phyloP scores from a whole-genome alignment of 1,140 invertebrate genomes.

The Plectrocnemia conspersa region DNA sequence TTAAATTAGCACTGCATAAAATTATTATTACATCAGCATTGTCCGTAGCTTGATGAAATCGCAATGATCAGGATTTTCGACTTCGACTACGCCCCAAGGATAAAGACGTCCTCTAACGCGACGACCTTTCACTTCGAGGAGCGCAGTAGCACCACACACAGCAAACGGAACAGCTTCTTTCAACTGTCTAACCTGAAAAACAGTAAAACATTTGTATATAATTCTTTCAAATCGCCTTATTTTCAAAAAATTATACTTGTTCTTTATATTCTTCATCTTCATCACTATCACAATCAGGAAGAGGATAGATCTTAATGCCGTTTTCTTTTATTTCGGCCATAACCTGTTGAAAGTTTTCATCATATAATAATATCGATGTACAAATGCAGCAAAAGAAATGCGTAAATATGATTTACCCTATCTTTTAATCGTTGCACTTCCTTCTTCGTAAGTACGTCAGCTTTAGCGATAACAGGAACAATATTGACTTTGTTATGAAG shows the following conservation, averaged over 20 bases:
- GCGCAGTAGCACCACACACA: constrained; percentile 93
- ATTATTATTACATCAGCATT: constrained; percentile 79
- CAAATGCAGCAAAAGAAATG: constrained; percentile 2
- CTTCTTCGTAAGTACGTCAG: constrained; percentile 94
- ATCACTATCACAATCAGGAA: constrained; percentile 93
- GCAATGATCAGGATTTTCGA: constrained; percentile 98
- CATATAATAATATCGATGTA: neutral
- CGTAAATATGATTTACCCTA: constrained; percentile 53
- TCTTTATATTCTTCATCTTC: constrained; percentile 94
- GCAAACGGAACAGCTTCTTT: constrained; percentile 96
- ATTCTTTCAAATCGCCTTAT: neutral
- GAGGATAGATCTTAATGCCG: constrained; percentile 89
- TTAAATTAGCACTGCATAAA: neutral
- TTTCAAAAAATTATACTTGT: constrained; percentile 53
- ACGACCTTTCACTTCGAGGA: constrained; percentile 84
- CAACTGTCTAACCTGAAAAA: constrained; percentile 69
- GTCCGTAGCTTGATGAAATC: constrained; percentile 97
- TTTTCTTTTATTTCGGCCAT: constrained; percentile 79
- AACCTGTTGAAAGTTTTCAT: constrained; percentile 46
- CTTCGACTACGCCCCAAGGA: constrained; percentile 98
- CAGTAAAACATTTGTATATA: neutral
- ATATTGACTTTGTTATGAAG: constrained; percentile 98
- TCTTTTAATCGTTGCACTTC: constrained; percentile 88
- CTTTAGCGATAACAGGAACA: constrained; percentile 98
- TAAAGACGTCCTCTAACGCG: constrained; percentile 90